phyloP scores from a whole-genome alignment of 2,797 vertebrate genomes.

The Muraenolepis orangiensis region DNA sequence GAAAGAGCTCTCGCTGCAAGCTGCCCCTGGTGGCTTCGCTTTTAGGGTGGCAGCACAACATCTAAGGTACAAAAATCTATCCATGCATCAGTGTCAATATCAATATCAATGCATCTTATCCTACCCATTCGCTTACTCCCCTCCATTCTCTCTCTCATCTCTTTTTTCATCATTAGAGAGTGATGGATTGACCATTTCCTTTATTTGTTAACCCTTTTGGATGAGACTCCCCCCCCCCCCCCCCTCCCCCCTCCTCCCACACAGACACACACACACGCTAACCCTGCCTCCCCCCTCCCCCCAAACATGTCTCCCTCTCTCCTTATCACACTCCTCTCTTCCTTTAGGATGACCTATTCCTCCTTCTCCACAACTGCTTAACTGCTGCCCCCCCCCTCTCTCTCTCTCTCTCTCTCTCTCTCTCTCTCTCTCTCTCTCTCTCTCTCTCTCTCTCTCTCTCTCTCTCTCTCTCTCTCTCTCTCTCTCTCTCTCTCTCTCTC shows the following conservation, averaged over 20 bases:
- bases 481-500: neutral
- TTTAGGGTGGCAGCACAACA: neutral
- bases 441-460: conserved; percentile 3
- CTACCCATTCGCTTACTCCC: conserved; percentile 15
- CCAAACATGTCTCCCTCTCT: neutral
- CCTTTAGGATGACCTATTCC: conserved; percentile 6
- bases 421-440: conserved; percentile 1
- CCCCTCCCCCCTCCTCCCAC: neutral
- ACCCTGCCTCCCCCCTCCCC: neutral
- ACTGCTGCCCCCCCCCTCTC: neutral
- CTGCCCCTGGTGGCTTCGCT: neutral
- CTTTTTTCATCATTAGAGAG: neutral
- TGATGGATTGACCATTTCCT: neutral
- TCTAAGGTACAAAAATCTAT: neutral
- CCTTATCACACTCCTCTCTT: neutral
- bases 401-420: neutral
- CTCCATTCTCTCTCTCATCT: conserved; percentile 9
- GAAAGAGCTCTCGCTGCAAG: neutral
- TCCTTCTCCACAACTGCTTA: conserved; percentile 12
- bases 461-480: neutral
- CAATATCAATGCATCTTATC: neutral
- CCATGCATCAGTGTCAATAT: no score
- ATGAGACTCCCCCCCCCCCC: neutral
- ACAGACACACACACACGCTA: neutral
- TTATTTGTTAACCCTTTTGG: neutral